Evolutionary conservation across 2,888 invertebrate genomes (phyloP), one percentile per base, ranked within the genome.

Genomic region (Macropis europaea): DNA sequence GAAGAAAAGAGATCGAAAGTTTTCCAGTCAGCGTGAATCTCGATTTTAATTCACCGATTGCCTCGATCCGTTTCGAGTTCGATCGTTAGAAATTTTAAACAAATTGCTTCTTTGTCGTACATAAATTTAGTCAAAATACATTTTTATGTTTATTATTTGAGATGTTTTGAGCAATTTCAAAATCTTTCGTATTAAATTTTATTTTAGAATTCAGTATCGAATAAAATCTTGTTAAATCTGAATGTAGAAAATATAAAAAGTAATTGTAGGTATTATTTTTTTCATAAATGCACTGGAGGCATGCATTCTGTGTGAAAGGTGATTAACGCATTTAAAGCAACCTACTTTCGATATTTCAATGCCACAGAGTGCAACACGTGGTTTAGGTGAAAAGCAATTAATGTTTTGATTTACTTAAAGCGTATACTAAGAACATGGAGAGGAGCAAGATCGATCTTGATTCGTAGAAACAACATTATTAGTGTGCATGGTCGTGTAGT

Each of bases 311-410:
- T 26, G 57, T 56, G 66, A 66, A 52, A 43, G 30, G 52, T 28
- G 15, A 61, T 73, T 42, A 30, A 66, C 26, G 17, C 36, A 36
- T 6, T 48, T 59, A 50, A 24, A 36, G 0, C 43, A 63, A 54
- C 73, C 63, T 56, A 74, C 74, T 74, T 74, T 74, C 63, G 13
- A 30, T 15, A 42, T 52, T 43, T 60, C 54, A 45, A 50, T 63
- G 43, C 34, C 45, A 40, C 42, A 52, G 28, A 11, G 17, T 11
- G 6, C 48, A 40, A 30, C 17, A 34, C 28, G n/a, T 22, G 32
- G 45, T 63, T 40, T 34, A 45, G 34, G 60, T 60, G 71, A 56
- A 64, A 71, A 42, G 54, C 64, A 73, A 71, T 73, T 73, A 71
- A 64, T 40, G 7, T 11, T 24, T 32, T 9, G 17, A 19, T 43